These are phyloP conservation scores for Lordiphosa andalusiaca DNA, from an alignment of 2,888 invertebrate genomes.

Conservation along the genomic window DNA sequence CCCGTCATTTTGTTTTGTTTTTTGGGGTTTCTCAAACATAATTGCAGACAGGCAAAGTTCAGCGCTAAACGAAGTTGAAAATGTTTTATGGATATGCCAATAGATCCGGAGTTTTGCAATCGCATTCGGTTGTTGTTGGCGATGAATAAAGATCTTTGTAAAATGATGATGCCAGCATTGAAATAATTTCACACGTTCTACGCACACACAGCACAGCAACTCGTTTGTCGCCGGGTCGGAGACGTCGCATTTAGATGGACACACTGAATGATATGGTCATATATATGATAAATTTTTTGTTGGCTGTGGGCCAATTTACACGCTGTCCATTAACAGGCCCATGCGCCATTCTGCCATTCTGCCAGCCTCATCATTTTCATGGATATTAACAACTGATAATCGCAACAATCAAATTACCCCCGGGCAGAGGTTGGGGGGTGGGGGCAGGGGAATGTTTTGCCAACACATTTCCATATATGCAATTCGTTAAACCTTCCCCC, in stretches of 20 bases:
- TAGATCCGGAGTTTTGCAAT: conserved; percentile 47
- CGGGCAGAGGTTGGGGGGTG: neutral
- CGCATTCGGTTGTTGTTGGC: conserved; percentile 11
- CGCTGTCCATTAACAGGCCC: conserved; percentile 67
- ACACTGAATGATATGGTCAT: neutral
- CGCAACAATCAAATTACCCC: conserved; percentile 57
- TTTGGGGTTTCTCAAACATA: conserved; percentile 2
- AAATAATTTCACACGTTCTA: conserved; percentile 67
- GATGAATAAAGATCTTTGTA: conserved; percentile 75
- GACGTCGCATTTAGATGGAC: neutral
- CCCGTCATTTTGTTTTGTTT: no score
- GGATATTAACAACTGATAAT: conserved; percentile 76
- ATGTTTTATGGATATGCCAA: conserved; percentile 39
- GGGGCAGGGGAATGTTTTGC: conserved; percentile 28
- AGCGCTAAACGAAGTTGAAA: conserved; percentile 42
- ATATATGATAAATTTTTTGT: conserved; percentile 12
- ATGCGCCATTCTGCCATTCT: conserved; percentile 54
- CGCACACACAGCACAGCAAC: conserved; percentile 55
- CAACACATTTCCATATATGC: conserved; percentile 64
- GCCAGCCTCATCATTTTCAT: conserved; percentile 66
- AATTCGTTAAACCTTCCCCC: conserved; percentile 21
- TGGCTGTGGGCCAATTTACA: conserved; percentile 67
- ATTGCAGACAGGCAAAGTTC: neutral
- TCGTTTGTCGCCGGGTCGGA: conserved; percentile 34
- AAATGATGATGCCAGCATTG: conserved; percentile 66